These are phyloP conservation scores for Vulpes vulpes DNA, from an alignment of 2,113 vertebrate species.

Conservation along the genomic window DNA sequence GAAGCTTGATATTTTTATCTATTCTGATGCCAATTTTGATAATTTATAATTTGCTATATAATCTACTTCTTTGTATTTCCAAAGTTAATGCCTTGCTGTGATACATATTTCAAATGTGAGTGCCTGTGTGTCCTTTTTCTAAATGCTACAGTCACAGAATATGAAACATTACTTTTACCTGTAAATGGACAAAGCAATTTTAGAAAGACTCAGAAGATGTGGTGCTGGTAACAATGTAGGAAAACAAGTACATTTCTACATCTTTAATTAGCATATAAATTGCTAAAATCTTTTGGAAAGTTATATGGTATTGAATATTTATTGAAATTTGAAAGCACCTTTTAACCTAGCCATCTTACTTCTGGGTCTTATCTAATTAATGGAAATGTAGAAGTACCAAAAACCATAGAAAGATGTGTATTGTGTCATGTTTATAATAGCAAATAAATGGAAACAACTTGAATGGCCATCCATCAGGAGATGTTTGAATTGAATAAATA, in stretches of 20 bases:
- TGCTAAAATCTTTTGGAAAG: neutral
- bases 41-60: neutral
- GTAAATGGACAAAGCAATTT: neutral
- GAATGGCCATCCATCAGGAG: neutral
- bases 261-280: neutral
- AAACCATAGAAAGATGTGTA: neutral
- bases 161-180: neutral
- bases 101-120: neutral
- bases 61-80: neutral
- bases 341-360: neutral
- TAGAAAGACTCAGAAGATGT: neutral
- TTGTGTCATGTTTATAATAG: neutral
- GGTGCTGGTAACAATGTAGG: neutral
- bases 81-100: neutral
- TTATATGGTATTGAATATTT: neutral
- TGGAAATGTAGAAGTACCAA: neutral
- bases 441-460: neutral
- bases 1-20: neutral
- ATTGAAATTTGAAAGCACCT: conserved; percentile 1
- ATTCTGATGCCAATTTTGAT: neutral
- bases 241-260: neutral
- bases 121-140: neutral
- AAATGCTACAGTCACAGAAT: neutral
- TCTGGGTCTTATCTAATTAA: neutral
- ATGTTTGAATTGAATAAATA: neutral